phyloP scores from a whole-genome alignment of 2,888 invertebrate species.

The Ischnura elegans region DNA sequence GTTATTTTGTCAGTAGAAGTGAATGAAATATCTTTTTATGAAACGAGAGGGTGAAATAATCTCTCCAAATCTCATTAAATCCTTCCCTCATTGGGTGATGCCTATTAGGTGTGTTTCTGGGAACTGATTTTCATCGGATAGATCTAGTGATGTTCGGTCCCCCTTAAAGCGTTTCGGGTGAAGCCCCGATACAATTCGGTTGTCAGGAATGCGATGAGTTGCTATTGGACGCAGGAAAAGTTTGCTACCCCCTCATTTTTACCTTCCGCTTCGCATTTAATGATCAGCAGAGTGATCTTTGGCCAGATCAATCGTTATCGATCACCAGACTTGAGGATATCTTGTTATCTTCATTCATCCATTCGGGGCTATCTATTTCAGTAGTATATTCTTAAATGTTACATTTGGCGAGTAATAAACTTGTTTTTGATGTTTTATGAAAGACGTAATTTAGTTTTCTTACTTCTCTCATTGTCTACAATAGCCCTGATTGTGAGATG shows the following conservation, averaged over 20 bases:
- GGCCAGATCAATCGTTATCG: no score
- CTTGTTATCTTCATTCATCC: no score
- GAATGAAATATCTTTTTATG: not conserved
- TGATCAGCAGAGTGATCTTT: no score
- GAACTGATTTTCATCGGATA: not conserved
- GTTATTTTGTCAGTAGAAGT: not conserved
- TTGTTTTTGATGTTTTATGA: no score
- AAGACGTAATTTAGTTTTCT: no score
- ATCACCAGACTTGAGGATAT: no score
- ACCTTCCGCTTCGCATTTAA: not conserved
- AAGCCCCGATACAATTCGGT: not conserved
- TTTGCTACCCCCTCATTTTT: not conserved
- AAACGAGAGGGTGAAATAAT: not conserved
- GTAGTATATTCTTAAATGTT: no score
- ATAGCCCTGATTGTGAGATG: no score
- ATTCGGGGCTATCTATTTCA: no score
- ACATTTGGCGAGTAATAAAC: no score
- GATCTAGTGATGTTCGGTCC: not conserved
- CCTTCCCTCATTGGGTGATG: not conserved
- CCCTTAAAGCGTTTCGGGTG: not conserved
- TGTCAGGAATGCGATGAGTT: not conserved
- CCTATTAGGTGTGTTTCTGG: not conserved
- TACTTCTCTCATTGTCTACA: no score
- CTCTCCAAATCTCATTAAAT: not conserved
- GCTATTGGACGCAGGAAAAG: not conserved